Base-by-base conservation (phyloP, 2,797 vertebrate genomes). In the Helarctos malayanus region DNA sequence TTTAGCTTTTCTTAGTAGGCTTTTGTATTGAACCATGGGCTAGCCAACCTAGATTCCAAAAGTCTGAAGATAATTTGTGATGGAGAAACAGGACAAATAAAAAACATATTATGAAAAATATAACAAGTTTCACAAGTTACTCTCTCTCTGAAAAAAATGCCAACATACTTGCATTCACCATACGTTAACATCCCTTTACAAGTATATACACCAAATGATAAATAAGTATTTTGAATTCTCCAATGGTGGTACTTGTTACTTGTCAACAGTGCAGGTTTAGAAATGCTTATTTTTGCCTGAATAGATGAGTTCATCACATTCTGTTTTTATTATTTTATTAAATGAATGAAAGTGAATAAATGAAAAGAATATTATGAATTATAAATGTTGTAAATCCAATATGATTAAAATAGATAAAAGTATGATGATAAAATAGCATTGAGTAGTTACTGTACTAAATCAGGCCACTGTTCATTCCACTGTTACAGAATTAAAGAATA, bases 41-140 rank as follows among this genome's bases (percentile, higher is more conserved):
- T 65, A 4, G 9, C 14, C 25, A 93, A 83, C 79, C 15, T 80
- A 52, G 94, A 88, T 85, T 81, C 19, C n/a, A 87, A 49, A 84
- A 90, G 25, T 68, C n/a, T 47, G 18, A 95, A 95, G 18, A 27
- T 79, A 92, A 83, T 80, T 38, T 61, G 15, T 59, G 61, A 94
- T 41, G 27, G 12, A 23, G 23, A 93, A 63, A 41, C 4, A 87
- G 29, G 19, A 68, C 11, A 89, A 96, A 68, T 35, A 89, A 91
- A 90, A 78, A 16, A 81, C 15, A 35, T 78, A 38, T 57, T 86
- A 41, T 54, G 9, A 93, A 94, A 91, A 94, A 2, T 7, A 95
- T 92, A 81, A 65, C 75, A 76, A 76, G 73, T 63, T 94, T 78
- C 63, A 14, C 35, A 94, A 25, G 4, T 86, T 92, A 76, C 56